A percentile compares a stretch with the other conserved stretches of the same genome.
Evolutionary conservation across 53 echinoderm and acorn worm genomes (phyloP).

Genomic region (Pentamera pediparva): DNA sequence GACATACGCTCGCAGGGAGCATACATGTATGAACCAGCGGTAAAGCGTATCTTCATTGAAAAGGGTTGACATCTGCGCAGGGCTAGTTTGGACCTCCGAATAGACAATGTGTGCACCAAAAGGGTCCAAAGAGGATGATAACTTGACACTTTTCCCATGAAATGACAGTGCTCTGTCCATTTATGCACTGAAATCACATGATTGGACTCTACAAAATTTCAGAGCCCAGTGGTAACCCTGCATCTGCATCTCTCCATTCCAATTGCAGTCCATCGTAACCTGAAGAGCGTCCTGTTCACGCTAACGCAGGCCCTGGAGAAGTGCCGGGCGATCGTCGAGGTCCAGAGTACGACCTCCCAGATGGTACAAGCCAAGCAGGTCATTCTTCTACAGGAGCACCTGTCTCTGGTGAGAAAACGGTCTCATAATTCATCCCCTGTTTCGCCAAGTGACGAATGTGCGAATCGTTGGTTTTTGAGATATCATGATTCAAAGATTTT

Average conservation of each 20-base stretch:
- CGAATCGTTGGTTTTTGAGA: background rate
- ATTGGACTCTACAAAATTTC: no score
- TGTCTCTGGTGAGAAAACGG: conserved; percentile 4
- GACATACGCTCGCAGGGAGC: no score
- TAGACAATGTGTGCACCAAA: no score
- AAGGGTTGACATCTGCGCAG: no score
- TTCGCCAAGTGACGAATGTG: background rate
- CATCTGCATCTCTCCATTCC: background rate
- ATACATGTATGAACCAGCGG: no score
- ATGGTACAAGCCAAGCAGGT: conserved; percentile 63
- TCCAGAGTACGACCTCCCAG: conserved; percentile 40
- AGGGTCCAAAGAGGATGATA: no score
- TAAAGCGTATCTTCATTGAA: no score
- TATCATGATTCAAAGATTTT: background rate
- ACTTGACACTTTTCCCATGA: no score
- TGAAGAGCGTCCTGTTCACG: conserved; percentile 75
- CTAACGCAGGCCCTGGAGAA: conserved; percentile 73
- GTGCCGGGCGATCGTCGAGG: conserved; percentile 50
- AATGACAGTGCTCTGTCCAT: no score
- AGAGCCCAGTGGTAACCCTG: background rate
- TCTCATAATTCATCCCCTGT: background rate
- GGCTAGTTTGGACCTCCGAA: no score
- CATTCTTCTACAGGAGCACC: conserved; percentile 58
- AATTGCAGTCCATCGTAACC: conserved; percentile 81
- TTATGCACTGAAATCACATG: no score